phyloP scores from a whole-genome alignment of 2,797 vertebrate species.

The Trachurus trachurus region DNA sequence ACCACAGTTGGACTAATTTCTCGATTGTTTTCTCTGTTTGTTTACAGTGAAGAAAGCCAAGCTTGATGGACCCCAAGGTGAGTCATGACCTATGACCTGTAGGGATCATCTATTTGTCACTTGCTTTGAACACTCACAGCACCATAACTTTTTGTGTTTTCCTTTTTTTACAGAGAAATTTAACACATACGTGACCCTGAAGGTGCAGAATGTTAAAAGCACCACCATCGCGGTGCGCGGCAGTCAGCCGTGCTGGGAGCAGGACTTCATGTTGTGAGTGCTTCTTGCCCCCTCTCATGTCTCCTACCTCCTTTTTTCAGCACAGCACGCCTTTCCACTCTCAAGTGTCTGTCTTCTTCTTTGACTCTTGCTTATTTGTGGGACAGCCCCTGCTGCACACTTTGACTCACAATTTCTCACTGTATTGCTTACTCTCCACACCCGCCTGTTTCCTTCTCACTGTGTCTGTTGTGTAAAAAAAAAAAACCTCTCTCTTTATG shows the following conservation, averaged over 20 bases:
- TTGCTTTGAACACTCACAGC: background rate
- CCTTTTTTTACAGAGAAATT: constrained; percentile 91
- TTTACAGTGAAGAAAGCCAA: constrained; percentile 97
- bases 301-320: background rate
- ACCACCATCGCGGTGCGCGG: constrained; percentile 97
- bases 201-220: constrained; percentile 99
- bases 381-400: background rate
- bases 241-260: constrained; percentile 97
- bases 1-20: constrained; percentile 4
- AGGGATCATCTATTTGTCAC: background rate
- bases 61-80: constrained; percentile 97
- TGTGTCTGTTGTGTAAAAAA: background rate
- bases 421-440: background rate
- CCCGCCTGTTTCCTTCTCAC: background rate
- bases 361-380: constrained; percentile 2
- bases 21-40: constrained; percentile 44
- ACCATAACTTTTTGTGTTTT: constrained; percentile 21
- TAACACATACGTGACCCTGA: constrained; percentile 98
- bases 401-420: background rate
- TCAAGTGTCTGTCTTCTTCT: background rate
- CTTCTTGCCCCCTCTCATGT: constrained; percentile 12
- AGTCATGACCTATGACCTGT: constrained; percentile 54
- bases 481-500: background rate
- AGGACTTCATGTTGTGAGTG: constrained; percentile 99
- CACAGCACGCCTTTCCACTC: background rate